A percentile compares a stretch with the other conserved stretches of the same genome.
Conservation (phyloP, 1,140 invertebrate genomes). For the Ganaspis sp. region DNA sequence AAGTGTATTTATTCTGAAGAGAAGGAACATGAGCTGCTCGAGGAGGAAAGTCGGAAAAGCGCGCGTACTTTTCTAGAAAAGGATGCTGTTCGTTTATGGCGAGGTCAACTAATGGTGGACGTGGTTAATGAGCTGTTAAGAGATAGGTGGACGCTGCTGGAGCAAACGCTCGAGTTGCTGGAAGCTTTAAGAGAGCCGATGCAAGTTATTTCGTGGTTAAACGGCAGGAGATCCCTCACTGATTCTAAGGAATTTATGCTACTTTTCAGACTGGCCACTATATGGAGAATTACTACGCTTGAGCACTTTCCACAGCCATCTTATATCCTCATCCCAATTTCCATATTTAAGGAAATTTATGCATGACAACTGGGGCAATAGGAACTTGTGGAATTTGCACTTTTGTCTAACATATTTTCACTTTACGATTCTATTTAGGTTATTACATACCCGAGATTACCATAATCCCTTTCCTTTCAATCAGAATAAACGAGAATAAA, state of each 20-base stretch:
- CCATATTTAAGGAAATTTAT: not conserved
- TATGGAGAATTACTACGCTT: conserved; percentile 4
- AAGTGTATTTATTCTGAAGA: not conserved
- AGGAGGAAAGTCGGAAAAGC: conserved; percentile 42
- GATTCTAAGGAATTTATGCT: conserved; percentile 47
- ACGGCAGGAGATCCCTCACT: conserved; percentile 48
- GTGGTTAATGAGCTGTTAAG: conserved; percentile 68
- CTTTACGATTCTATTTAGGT: not conserved
- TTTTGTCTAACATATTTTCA: not conserved
- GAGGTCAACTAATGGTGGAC: conserved; percentile 58
- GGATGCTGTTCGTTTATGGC: conserved; percentile 36
- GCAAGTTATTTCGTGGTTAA: conserved; percentile 52
- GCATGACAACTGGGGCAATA: conserved; percentile 20
- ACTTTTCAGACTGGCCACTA: conserved; percentile 34
- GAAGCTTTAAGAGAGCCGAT: conserved; percentile 45
- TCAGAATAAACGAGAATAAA: not conserved
- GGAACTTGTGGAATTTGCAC: conserved; percentile 3
- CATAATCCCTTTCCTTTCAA: not conserved
- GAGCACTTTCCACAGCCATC: conserved; percentile 1
- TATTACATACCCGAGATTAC: not conserved
- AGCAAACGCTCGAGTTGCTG: conserved; percentile 47
- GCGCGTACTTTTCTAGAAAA: conserved; percentile 41
- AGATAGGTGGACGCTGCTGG: conserved; percentile 53
- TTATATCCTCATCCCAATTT: not conserved
- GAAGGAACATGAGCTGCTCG: conserved; percentile 40